Evolutionary conservation across 2,888 invertebrate genomes (phyloP), one percentile per base, ranked within the genome.

Genomic region (Muscina levida): DNA sequence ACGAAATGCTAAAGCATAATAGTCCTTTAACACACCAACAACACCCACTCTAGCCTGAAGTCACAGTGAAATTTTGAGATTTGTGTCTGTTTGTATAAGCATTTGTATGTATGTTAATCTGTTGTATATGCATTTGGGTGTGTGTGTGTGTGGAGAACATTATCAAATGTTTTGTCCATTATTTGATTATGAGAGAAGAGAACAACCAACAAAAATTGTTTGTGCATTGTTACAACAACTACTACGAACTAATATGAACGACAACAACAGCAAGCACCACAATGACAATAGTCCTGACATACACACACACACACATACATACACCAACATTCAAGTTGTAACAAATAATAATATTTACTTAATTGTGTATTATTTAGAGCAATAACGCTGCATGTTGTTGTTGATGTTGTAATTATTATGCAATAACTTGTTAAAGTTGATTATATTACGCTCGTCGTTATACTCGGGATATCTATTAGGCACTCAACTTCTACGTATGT

Each of bases 281-380:
- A 44, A 44, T 15, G 2, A 48, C 48, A 15, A 17, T 17, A 48
- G 15, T n/a, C 11, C 44, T 17, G 15, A 48, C 48, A 48, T 6
- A n/a, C 6, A n/a, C 19, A 59, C 13, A 0, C 57, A 48, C 22
- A 5, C 39, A n/a, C 56, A 31, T 17, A 65, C 51, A 2, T 68
- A 68, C 46, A 73, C 51, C 22, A 74, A 39, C 15, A 65, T 26
- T 22, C 62, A 78, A 51, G 68, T 68, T 24, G 26, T 44, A 13
- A 70, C 48, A 70, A 42, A 62, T 56, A 65, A 78, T 59, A 75
- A 62, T 79, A 79, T 79, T 79, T 79, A 70, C 31, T 57, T 79
- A 76, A 76, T 65, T 72, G 68, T 68, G 48, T 68, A 72, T 72
- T 72, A 72, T 76, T 76, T 76, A 56, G 72, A 68, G 79, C 68